These are phyloP conservation scores for Drosophila lacicola DNA, from an alignment of 2,888 invertebrate genomes.

Conservation along the genomic window DNA sequence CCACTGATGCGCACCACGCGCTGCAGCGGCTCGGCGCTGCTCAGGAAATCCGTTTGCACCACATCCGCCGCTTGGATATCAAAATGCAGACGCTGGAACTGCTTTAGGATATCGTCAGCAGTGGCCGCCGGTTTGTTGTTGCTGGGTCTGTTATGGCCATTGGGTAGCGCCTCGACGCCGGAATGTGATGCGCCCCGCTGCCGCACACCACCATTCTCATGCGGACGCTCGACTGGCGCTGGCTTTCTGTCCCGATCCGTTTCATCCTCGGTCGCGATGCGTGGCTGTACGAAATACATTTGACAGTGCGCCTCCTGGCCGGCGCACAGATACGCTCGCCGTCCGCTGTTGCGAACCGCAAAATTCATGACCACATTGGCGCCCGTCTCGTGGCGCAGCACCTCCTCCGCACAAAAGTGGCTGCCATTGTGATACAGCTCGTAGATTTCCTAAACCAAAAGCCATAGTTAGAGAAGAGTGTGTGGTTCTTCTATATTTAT, in stretches of 20 bases:
- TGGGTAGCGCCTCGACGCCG: slow-evolving; percentile 81
- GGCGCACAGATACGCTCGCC: slow-evolving; percentile 92
- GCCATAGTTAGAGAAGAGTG: not conserved
- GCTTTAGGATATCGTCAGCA: slow-evolving; percentile 70
- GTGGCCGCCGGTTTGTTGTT: slow-evolving; percentile 15
- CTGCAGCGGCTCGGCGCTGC: slow-evolving; percentile 91
- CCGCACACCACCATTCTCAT: slow-evolving; percentile 82
- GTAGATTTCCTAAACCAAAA: slow-evolving; percentile 92
- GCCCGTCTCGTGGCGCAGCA: slow-evolving; percentile 95
- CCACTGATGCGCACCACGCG: slow-evolving; percentile 93
- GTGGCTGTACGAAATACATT: slow-evolving; percentile 90
- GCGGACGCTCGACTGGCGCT: slow-evolving; percentile 66
- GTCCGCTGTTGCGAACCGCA: slow-evolving; percentile 90
- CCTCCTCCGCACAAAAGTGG: slow-evolving; percentile 93
- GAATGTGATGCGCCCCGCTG: slow-evolving; percentile 69
- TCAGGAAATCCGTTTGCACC: slow-evolving; percentile 93
- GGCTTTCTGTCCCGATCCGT: slow-evolving; percentile 56
- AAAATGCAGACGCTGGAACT: slow-evolving; percentile 89
- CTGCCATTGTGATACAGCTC: slow-evolving; percentile 94
- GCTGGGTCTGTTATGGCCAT: slow-evolving; percentile 68
- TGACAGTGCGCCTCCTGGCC: slow-evolving; percentile 97
- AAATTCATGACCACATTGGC: slow-evolving; percentile 97
- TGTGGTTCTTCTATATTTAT: not conserved
- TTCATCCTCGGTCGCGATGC: slow-evolving; percentile 86
- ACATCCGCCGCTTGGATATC: slow-evolving; percentile 91